Evolutionary conservation across 2,113 vertebrate species (phyloP).

Genomic region (Ginglymostoma cirratum): DNA sequence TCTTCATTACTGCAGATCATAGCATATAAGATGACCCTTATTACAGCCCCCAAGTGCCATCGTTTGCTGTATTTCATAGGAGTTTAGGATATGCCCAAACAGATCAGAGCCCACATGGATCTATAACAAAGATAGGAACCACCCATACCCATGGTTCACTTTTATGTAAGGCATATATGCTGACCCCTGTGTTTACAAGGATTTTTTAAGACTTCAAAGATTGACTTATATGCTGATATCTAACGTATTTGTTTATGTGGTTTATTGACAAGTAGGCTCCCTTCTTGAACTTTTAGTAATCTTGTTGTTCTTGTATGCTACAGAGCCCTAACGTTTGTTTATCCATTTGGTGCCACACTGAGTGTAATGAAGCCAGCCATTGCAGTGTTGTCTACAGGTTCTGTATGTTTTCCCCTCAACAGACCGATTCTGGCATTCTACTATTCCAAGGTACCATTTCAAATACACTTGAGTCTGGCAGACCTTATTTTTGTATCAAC

Average conservation of each 20-base stretch:
- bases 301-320: conserved; percentile 40
- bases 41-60: neutral
- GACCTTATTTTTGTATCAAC: neutral
- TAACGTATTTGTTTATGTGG: neutral
- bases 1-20: neutral
- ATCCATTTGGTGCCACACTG: conserved; percentile 86
- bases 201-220: neutral
- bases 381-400: conserved; percentile 85
- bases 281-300: neutral
- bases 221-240: neutral
- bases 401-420: conserved; percentile 90
- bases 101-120: neutral
- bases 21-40: neutral
- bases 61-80: too few species aligned
- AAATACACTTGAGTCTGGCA: neutral
- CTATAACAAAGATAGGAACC: neutral
- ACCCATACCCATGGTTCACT: neutral
- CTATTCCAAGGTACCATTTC: conserved; percentile 65
- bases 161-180: neutral
- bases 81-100: neutral
- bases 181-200: neutral
- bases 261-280: neutral
- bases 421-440: conserved; percentile 86
- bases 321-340: conserved; percentile 87
- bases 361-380: conserved; percentile 88